Percentiles rank a stretch among this genome's conserved stretches.
phyloP scores from a whole-genome alignment of 2,797 vertebrate genomes.

The Margarornis squamiger region DNA sequence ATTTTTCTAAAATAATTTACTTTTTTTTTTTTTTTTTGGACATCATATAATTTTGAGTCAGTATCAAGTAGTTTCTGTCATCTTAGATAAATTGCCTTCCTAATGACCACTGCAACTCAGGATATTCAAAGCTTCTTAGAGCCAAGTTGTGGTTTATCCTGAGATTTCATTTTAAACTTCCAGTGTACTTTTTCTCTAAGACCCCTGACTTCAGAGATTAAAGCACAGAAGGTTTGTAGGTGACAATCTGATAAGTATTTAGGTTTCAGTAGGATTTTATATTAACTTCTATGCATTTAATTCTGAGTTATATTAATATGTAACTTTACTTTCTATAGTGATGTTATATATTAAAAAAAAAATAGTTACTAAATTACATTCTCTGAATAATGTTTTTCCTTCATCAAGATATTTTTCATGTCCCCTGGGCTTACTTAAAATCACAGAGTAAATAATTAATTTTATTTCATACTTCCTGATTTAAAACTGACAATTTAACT shows the following conservation, averaged over 20 bases:
- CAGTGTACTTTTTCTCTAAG: not conserved
- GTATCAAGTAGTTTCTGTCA: not conserved
- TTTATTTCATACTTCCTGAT: not conserved
- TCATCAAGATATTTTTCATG: not conserved
- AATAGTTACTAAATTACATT: not conserved
- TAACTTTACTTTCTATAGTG: not conserved
- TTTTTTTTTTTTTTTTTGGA: not conserved
- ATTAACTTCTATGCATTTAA: not conserved
- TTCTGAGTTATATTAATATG: not conserved
- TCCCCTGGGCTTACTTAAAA: not conserved
- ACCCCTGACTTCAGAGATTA: not conserved
- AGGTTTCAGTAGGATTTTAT: not conserved
- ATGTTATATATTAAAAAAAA: not conserved
- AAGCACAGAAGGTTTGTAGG: not conserved
- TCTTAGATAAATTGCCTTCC: not conserved
- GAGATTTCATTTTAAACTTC: not conserved
- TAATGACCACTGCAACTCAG: not conserved
- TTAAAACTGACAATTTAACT: not conserved
- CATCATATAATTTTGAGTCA: not conserved
- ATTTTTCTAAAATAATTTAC: not conserved
- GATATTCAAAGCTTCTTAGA: not conserved
- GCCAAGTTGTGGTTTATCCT: not conserved
- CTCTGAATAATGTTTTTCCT: not conserved
- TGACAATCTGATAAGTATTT: not conserved
- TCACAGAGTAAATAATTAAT: not conserved